These are phyloP conservation scores for Heterotilapia buettikoferi DNA, from an alignment of 2,113 vertebrate genomes.

Conservation along the genomic window DNA sequence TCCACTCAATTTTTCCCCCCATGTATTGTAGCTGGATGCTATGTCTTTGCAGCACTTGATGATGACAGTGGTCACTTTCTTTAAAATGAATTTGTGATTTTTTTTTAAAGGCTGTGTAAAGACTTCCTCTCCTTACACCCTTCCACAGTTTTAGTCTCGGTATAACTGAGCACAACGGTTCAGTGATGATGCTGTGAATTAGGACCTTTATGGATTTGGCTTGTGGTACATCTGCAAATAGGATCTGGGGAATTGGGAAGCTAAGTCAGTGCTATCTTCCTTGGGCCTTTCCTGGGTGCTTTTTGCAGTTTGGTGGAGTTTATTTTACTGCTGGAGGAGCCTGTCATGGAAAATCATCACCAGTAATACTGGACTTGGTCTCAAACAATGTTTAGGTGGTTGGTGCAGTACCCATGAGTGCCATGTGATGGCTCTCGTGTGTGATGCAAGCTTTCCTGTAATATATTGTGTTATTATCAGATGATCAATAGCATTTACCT, in stretches of 20 bases:
- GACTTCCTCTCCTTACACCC: not conserved
- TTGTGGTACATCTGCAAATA: not conserved
- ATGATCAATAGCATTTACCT: not conserved
- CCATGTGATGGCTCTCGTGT: not conserved
- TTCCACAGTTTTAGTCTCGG: not conserved
- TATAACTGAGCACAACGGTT: not conserved
- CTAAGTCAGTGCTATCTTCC: not conserved
- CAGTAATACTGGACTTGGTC: not conserved
- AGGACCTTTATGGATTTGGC: not conserved
- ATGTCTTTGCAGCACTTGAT: not conserved
- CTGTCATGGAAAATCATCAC: not conserved
- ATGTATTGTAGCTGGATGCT: not conserved
- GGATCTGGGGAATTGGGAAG: not conserved
- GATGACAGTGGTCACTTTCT: not conserved
- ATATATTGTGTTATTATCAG: not conserved
- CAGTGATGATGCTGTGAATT: not conserved
- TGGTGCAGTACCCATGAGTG: not conserved
- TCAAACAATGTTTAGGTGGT: not conserved
- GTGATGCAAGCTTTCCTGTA: not conserved
- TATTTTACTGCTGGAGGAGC: rapidly evolving
- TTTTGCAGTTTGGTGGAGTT: not conserved
- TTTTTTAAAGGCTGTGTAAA: not conserved
- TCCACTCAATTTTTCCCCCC: rapidly evolving
- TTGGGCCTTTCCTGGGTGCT: not conserved
- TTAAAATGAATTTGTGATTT: not conserved